Evolutionary conservation across 2,797 vertebrate genomes (phyloP), one percentile per base, ranked within the genome.

Genomic region (Gallinago nigripennis): DNA sequence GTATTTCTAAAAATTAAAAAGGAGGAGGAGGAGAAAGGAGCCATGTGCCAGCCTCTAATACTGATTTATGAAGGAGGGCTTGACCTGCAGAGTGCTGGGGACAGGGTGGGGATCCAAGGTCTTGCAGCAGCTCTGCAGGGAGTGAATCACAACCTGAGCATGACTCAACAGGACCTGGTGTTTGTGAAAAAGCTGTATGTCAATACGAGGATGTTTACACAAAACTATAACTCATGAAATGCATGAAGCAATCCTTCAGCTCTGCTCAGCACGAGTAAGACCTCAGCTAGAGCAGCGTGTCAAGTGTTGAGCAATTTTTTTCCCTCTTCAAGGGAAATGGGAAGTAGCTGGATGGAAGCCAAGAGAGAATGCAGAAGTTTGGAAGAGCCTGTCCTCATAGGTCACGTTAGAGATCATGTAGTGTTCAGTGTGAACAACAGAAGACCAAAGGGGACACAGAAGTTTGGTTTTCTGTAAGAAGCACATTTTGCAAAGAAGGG

Each of bases 121-220:
- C 87, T 81, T 4, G 0, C 35, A 84, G 85, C 69, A 57, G 50
- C 41, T 71, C 61, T 91, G 69, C 58, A 68, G 61, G 65, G 91
- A 81, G 57, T 72, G 85, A 92, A 78, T 92, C 87, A 91, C 87
- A 91, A 69, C 65, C 50, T 31, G 25, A 87, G 39, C 68, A 17
- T 58, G 70, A 91, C 61, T 91, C 85, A 94, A 75, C 77, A 88
- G 65, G 76, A 94, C 46, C 58, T 84, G 90, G 66, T 77, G 79
- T 56, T 30, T 84, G 66, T 73, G 66, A 79, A 81, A 88, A 95
- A 51, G 82, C 78, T 61, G 58, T 88, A 88, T 88, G 91, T 82
- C 92, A 86, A 39, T 79, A 72, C 1, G 2, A 45, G 70, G 61
- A 31, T 91, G 82, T 88, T 97, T 86, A 69, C 35, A 54, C 19